These are phyloP conservation scores for Carollia perspicillata DNA, from an alignment of 2,113 vertebrate species.

Conservation along the genomic window DNA sequence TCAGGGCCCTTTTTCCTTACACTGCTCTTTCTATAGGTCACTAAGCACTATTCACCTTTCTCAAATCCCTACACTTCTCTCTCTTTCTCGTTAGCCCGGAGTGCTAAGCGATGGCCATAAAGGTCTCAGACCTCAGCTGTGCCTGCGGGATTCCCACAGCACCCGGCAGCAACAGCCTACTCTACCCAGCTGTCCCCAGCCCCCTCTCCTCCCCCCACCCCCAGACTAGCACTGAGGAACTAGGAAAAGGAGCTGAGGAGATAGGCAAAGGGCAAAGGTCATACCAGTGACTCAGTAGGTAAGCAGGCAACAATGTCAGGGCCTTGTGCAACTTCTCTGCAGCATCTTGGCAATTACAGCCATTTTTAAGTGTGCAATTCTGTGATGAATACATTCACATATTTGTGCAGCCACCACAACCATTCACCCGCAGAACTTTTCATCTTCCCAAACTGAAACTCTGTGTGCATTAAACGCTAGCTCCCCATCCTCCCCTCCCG, in stretches of 20 bases:
- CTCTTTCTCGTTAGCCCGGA: neutral
- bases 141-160: neutral
- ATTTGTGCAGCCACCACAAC: neutral
- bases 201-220: neutral
- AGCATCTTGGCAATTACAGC: neutral
- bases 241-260: neutral
- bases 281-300: accelerated
- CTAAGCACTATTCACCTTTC: neutral
- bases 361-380: neutral
- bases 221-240: neutral
- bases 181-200: accelerated
- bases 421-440: neutral
- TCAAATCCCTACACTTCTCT: too few species aligned
- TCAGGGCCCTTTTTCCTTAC: neutral
- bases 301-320: accelerated
- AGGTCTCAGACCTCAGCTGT: neutral
- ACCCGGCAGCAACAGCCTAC: neutral
- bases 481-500: neutral
- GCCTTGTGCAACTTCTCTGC: neutral
- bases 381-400: neutral
- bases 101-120: neutral
- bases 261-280: neutral
- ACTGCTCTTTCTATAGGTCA: neutral
- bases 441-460: neutral
- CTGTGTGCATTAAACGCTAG: neutral